These are phyloP conservation scores for Brienomyrus longianalis DNA, from an alignment of 2,113 vertebrate species.

Conservation along the genomic window DNA sequence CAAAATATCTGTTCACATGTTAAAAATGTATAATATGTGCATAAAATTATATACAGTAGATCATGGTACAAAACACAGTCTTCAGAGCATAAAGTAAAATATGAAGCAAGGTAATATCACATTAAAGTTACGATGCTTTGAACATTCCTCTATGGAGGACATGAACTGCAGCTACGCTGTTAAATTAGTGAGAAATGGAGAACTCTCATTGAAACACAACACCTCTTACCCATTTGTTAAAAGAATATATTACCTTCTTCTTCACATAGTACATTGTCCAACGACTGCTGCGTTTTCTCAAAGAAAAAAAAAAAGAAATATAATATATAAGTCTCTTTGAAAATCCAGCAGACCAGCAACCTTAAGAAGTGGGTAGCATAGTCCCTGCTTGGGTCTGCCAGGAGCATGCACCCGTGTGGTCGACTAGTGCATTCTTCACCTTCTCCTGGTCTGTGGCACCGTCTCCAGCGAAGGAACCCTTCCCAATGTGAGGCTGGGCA, in stretches of 20 bases:
- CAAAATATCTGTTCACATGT: background rate
- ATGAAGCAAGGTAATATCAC: background rate
- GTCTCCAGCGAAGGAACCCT: background rate
- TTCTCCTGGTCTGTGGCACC: background rate
- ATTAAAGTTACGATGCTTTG: background rate
- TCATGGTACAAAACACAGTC: background rate
- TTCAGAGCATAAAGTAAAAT: background rate
- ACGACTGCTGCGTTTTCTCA: slow-evolving; percentile 18
- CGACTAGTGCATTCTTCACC: background rate
- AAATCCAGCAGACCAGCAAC: slow-evolving; percentile 5
- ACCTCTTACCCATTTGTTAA: background rate
- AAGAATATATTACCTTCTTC: slow-evolving; percentile 57
- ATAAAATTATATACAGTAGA: background rate
- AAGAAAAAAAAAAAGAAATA: slow-evolving; percentile 36
- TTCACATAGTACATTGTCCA: slow-evolving; percentile 66
- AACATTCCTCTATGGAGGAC: background rate
- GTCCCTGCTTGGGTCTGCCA: background rate
- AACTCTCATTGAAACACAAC: background rate
- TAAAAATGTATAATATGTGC: background rate
- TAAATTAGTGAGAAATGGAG: background rate
- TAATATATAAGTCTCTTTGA: slow-evolving; percentile 16
- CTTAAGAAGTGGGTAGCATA: slow-evolving; percentile 3
- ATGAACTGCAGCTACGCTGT: background rate
- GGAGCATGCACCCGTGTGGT: background rate
- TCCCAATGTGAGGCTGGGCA: slow-evolving; percentile 3